These are phyloP conservation scores for Hyposoter dolosus DNA, from an alignment of 2,888 invertebrate species.

Conservation along the genomic window DNA sequence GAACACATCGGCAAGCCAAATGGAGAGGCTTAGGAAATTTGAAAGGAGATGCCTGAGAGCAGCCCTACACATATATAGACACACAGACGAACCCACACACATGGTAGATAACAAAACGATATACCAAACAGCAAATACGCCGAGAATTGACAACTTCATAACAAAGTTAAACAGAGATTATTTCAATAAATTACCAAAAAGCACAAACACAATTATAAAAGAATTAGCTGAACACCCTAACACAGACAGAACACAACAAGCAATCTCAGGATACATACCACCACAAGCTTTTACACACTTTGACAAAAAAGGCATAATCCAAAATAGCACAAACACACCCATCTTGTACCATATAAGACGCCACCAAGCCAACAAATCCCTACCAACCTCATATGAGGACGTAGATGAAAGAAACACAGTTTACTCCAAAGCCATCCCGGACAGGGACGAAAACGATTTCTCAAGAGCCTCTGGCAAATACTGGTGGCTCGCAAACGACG, in stretches of 20 bases:
- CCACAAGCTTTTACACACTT: background rate
- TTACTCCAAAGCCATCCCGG: background rate
- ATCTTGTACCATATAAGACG: background rate
- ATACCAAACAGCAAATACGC: background rate
- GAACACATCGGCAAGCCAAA: background rate
- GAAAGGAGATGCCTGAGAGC: constrained; percentile 19
- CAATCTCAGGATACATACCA: background rate
- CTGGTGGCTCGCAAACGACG: constrained; percentile 11
- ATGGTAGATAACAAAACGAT: constrained; percentile 14
- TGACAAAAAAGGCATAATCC: constrained; percentile 8
- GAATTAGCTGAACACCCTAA: background rate
- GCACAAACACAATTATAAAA: background rate
- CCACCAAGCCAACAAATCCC: too few species aligned
- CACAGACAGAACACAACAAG: background rate
- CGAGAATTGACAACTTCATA: constrained; percentile 3
- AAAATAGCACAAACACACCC: background rate
- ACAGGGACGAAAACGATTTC: background rate
- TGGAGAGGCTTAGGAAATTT: background rate
- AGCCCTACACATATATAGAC: background rate
- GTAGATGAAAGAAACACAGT: too few species aligned
- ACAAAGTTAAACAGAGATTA: background rate
- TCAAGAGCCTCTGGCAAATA: background rate
- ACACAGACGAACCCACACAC: constrained; percentile 6
- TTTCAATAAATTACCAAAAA: background rate
- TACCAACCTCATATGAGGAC: too few species aligned